A percentile compares a stretch with the other conserved stretches of the same genome.
Evolutionary conservation across 1,140 invertebrate species (phyloP).

Genomic region (Philaenus spumarius): DNA sequence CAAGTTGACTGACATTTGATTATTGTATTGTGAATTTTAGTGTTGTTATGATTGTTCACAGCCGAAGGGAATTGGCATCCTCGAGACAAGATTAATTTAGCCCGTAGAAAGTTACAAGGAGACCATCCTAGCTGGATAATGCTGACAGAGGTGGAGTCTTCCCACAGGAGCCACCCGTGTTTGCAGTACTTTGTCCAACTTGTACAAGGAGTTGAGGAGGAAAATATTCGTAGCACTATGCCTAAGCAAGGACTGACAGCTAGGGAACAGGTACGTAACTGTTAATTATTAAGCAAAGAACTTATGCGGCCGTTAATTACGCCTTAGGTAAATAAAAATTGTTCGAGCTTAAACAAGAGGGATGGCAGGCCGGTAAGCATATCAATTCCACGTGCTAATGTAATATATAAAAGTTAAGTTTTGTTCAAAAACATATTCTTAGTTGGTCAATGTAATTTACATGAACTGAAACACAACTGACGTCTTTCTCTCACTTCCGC

Average conservation of each 20-base stretch:
- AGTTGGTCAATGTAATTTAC: too few species aligned
- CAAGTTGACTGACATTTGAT: too few species aligned
- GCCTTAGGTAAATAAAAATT: background rate
- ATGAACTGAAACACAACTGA: too few species aligned
- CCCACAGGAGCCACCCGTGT: background rate
- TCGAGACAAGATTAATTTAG: background rate
- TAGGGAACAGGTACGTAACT: background rate
- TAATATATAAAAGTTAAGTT: too few species aligned
- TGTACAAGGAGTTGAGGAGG: background rate
- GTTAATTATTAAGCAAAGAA: background rate
- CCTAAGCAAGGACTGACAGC: background rate
- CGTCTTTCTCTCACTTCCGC: too few species aligned
- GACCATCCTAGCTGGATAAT: background rate
- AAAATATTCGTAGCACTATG: background rate
- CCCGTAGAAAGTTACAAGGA: slow-evolving; percentile 6
- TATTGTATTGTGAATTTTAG: too few species aligned
- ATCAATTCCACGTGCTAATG: too few species aligned
- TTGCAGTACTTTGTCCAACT: background rate
- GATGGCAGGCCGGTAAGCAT: too few species aligned
- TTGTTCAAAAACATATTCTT: too few species aligned
- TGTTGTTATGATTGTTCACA: too few species aligned
- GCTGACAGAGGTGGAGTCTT: background rate
- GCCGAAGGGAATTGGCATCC: background rate
- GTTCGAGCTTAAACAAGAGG: background rate
- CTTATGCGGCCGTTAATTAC: background rate